A percentile compares a stretch with the other conserved stretches of the same genome.
Evolutionary conservation across 2,888 invertebrate genomes (phyloP).

Genomic region (Zhuqinia jingwanae): DNA sequence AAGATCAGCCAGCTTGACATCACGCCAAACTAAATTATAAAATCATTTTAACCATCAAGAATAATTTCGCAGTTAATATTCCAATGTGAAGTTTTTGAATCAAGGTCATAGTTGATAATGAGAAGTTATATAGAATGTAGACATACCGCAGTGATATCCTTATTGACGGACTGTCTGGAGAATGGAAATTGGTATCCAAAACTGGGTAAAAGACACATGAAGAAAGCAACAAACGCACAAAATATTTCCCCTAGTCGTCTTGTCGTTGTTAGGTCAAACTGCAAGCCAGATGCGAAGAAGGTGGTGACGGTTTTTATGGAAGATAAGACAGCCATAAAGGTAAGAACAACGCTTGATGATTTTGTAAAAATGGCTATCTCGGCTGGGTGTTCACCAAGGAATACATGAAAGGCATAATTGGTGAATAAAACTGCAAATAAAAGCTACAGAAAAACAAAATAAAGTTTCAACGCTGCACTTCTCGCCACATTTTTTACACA

Average conservation of each 20-base stretch:
- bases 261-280: constrained; percentile 57
- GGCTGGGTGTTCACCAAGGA: constrained; percentile 38
- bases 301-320: constrained; percentile 56
- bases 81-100: too few species aligned
- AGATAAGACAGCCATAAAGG: constrained; percentile 59
- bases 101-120: too few species aligned
- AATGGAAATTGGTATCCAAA: constrained; percentile 61
- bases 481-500: too few species aligned
- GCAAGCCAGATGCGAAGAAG: constrained; percentile 54
- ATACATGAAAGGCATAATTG: constrained; percentile 60
- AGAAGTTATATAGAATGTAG: too few species aligned
- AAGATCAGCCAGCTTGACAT: constrained; percentile 67
- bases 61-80: too few species aligned
- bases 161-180: constrained; percentile 32
- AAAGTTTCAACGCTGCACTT: background rate
- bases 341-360: constrained; percentile 45
- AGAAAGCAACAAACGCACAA: constrained; percentile 62
- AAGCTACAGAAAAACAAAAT: constrained; percentile 33
- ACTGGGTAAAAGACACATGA: constrained; percentile 65
- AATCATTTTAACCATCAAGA: too few species aligned
- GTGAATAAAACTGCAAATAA: constrained; percentile 64
- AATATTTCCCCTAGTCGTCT: constrained; percentile 63
- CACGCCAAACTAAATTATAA: constrained; percentile 52
- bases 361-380: constrained; percentile 39
- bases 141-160: constrained; percentile 63